Percentiles rank a stretch among this genome's conserved stretches.
phyloP scores from a whole-genome alignment of 2,797 vertebrate species.

The Oreonectes daqikongensis region DNA sequence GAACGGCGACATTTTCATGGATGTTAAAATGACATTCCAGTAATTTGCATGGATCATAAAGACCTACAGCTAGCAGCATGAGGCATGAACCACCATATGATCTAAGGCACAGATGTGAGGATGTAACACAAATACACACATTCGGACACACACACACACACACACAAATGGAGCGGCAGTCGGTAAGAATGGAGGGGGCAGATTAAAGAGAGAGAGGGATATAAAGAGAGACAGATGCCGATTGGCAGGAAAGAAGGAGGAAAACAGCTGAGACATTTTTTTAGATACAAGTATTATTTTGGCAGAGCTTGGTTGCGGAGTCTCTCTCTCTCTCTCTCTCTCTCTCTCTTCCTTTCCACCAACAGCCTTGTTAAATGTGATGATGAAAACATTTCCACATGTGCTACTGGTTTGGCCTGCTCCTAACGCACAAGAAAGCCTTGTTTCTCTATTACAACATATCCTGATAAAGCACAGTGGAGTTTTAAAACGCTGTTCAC shows the following conservation, averaged over 20 bases:
- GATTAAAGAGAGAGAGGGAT: conserved; percentile 13
- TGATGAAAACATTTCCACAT: conserved; percentile 60
- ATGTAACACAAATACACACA: not conserved
- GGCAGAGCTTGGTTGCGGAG: conserved; percentile 25
- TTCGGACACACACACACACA: not conserved
- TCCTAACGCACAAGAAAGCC: not conserved
- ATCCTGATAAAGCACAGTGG: conserved; percentile 10
- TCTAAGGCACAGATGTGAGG: conserved; percentile 58
- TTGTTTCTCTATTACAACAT: conserved; percentile 13
- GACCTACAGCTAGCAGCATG: conserved; percentile 51
- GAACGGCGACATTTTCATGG: conserved; percentile 52
- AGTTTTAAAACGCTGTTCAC: not conserved
- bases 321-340: conserved; percentile 20
- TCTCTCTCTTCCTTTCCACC: conserved; percentile 29
- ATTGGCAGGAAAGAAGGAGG: conserved; percentile 50
- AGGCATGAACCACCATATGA: conserved; percentile 50
- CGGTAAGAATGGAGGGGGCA: conserved; percentile 24
- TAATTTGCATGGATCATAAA: conserved; percentile 60
- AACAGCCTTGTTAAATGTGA: conserved; percentile 57
- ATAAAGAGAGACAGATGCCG: conserved; percentile 23
- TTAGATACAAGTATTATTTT: conserved; percentile 49
- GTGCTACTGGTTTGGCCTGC: conserved; percentile 57
- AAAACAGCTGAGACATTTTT: conserved; percentile 56
- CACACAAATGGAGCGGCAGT: not conserved
- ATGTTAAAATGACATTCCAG: conserved; percentile 61